A percentile compares a stretch with the other conserved stretches of the same genome.
Conservation (phyloP, 2,888 invertebrate genomes). For the Imbricaverruca yamaguchii region DNA sequence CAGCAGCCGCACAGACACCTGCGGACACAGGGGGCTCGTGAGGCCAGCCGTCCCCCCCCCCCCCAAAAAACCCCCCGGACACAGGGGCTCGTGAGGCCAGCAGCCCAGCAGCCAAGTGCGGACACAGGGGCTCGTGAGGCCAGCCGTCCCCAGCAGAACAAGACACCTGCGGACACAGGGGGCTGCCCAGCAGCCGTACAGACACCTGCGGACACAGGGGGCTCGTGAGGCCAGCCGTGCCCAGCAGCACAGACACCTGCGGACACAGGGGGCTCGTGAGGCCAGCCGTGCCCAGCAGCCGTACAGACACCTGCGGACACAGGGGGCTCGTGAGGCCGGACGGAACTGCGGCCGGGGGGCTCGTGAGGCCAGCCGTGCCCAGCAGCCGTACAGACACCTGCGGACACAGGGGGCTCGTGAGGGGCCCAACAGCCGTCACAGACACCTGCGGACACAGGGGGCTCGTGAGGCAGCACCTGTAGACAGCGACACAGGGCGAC, state of each 20-base stretch:
- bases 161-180: constrained; percentile 46
- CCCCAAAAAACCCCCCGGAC: too few species aligned
- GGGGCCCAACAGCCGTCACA: constrained; percentile 50
- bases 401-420: too few species aligned
- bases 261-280: too few species aligned
- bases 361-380: constrained; percentile 74
- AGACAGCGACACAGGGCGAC: too few species aligned
- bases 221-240: constrained; percentile 59
- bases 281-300: constrained; percentile 49
- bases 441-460: constrained; percentile 45
- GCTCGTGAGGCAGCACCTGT: too few species aligned
- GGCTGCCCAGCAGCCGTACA: constrained; percentile 71
- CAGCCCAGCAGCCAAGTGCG: constrained; percentile 5
- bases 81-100: too few species aligned
- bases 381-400: constrained; percentile 74
- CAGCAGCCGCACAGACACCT: constrained; percentile 74
- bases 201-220: constrained; percentile 54
- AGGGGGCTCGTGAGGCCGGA: constrained; percentile 42
- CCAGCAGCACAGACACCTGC: too few species aligned
- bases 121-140: too few species aligned
- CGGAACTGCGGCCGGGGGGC: too few species aligned
- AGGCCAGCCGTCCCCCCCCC: too few species aligned
- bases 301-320: too few species aligned
- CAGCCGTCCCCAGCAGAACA: constrained; percentile 45
- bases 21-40: too few species aligned